phyloP scores from a whole-genome alignment of 1,140 invertebrate species.

The Megathymus violae region DNA sequence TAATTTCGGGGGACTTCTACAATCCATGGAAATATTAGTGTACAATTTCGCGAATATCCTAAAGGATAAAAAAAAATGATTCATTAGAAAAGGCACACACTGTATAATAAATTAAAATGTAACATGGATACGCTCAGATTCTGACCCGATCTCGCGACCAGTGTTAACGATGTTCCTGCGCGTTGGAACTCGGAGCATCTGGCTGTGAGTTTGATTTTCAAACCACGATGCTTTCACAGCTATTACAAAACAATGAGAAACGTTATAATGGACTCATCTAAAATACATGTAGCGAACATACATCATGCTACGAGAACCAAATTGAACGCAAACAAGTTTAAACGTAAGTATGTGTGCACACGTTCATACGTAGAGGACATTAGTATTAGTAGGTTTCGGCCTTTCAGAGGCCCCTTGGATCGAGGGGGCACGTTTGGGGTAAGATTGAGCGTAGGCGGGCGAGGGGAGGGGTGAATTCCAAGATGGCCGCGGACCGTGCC shows the following conservation, averaged over 20 bases:
- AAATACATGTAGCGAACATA: slow-evolving; percentile 28
- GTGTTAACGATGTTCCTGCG: too few species aligned
- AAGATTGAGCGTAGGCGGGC: slow-evolving; percentile 71
- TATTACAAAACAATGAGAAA: slow-evolving; percentile 9
- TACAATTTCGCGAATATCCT: too few species aligned
- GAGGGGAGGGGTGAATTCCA: slow-evolving; percentile 63
- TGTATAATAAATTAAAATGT: too few species aligned
- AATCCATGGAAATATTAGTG: too few species aligned
- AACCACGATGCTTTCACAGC: too few species aligned
- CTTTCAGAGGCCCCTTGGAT: slow-evolving; percentile 78
- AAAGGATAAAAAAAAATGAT: too few species aligned
- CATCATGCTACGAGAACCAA: slow-evolving; percentile 52
- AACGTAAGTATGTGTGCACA: slow-evolving; percentile 51
- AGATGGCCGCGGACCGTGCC: slow-evolving; percentile 78
- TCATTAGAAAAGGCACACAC: too few species aligned
- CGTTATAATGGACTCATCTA: slow-evolving; percentile 8
- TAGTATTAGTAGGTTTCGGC: slow-evolving; percentile 80
- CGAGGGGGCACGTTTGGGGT: slow-evolving; percentile 74
- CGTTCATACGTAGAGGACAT: slow-evolving; percentile 69
- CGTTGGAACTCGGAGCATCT: too few species aligned
- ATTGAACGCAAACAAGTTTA: slow-evolving; percentile 60
- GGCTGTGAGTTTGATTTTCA: too few species aligned
- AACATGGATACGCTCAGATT: too few species aligned
- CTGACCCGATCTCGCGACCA: too few species aligned
- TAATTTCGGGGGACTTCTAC: too few species aligned